Evolutionary conservation across 1,140 invertebrate species (phyloP).

Genomic region (Pentalonia nigronervosa): DNA sequence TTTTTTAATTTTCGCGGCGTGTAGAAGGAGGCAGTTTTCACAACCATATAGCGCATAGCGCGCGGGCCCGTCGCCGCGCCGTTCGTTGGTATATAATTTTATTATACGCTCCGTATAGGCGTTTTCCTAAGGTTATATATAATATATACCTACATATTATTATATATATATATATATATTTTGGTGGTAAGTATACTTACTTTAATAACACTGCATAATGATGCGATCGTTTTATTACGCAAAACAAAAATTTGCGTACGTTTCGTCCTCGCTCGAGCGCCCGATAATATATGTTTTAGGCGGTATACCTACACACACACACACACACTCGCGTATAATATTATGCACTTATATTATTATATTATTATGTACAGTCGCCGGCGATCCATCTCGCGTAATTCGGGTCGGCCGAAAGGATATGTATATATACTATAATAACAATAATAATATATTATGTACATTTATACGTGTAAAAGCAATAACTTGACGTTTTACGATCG

Average conservation of each 20-base stretch:
- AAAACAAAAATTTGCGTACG: slow-evolving; percentile 9
- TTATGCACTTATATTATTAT: too few species aligned
- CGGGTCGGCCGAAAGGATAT: neutral
- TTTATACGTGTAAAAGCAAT: slow-evolving; percentile 17
- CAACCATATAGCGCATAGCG: neutral
- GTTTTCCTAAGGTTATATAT: neutral
- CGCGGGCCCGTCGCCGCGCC: too few species aligned
- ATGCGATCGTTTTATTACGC: neutral
- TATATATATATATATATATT: neutral
- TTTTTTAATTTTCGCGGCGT: neutral
- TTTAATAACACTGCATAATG: neutral
- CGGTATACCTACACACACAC: neutral
- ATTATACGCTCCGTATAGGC: neutral
- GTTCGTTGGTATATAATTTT: neutral
- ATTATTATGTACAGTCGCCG: neutral
- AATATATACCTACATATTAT: neutral
- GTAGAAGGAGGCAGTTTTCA: neutral
- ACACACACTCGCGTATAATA: neutral
- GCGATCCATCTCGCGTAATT: neutral
- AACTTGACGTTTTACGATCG: neutral
- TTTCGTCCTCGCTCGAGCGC: neutral
- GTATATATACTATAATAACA: neutral
- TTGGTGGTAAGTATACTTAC: neutral
- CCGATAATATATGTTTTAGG: neutral
- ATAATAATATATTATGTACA: neutral